Percentiles rank a stretch among this genome's conserved stretches.
These are phyloP conservation scores for Carpatolechia fugitivella DNA, from an alignment of 2,888 invertebrate genomes.

Conservation along the genomic window DNA sequence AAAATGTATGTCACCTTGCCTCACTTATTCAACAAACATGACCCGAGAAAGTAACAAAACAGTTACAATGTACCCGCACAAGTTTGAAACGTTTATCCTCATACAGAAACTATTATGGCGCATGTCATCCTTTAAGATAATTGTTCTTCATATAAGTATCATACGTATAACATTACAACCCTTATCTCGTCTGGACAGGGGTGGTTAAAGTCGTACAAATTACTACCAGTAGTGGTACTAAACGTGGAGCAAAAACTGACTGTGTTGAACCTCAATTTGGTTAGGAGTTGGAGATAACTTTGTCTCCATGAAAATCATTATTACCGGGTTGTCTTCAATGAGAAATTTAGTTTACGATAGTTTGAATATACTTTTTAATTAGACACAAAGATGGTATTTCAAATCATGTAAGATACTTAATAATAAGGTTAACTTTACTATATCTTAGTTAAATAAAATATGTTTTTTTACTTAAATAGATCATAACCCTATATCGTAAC, in stretches of 20 bases:
- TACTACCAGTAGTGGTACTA: constrained; percentile 4
- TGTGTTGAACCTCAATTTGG: not conserved
- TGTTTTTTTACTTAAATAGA: no score
- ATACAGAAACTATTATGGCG: constrained; percentile 4
- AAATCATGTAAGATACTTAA: no score
- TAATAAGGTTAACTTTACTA: no score
- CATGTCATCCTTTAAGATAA: constrained; percentile 12
- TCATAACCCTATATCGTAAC: no score
- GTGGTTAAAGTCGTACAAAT: constrained; percentile 19
- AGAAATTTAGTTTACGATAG: no score
- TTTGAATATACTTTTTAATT: no score
- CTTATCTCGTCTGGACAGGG: constrained; percentile 20
- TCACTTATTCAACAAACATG: no score
- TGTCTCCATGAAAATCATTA: not conserved
- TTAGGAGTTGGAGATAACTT: not conserved
- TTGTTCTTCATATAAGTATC: constrained; percentile 5
- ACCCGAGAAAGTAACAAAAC: not conserved
- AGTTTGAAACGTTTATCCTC: not conserved
- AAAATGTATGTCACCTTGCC: no score
- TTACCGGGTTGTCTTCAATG: no score
- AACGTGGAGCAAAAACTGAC: constrained; percentile 1
- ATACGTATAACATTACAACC: constrained; percentile 10
- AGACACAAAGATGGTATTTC: no score
- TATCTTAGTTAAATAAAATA: no score
- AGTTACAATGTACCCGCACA: not conserved